Base-by-base conservation (phyloP, 2,113 vertebrate species). In the Ranitomeya imitator region DNA sequence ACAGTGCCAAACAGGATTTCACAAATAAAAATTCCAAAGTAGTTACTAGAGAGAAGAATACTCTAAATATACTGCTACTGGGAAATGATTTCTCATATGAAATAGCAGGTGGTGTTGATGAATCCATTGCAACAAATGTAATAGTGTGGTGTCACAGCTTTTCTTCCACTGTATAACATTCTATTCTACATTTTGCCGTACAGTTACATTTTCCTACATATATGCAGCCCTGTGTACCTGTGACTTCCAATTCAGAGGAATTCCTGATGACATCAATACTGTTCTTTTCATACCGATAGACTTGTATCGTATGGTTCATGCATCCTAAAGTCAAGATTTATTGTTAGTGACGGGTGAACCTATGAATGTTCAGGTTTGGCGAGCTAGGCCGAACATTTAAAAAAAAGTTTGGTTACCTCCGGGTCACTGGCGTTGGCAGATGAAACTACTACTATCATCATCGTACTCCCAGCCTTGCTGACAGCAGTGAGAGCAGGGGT, bases 61-160 rank as follows among this genome's bases (percentile, higher is more conserved):
- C 45, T 52, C 37, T 76, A 76, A 51, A 51, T 52, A 51, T 76
- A 51, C 14, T 18, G 71, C 71, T 37, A 74, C 71, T 18, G 71
- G 71, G 45, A 74, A 74, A 31, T 16, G 71, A 74, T 74, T 74
- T 74, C 71, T 74, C 18, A 18, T 74, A 74, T 74, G 18, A 74
- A 74, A 74, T 45, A 79, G 21, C 14, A 31, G 79, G 79, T 31
- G 26, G 79, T 37, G 23, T 5, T 10, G 55, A 60, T 81, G 57
- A 45, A 60, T 31, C 57, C n/a, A 16, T 19, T 26, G 23, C 15
- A 59, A 60, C 45, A 52, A 18, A 52, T 52, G 71, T 45, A 74
- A 74, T 74, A 45, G 15, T 37, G 31, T 16, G 14, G 1, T 18
- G 18, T 45, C 16, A 31, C 14, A 7, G 71, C 6, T 65, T 65